Evolutionary conservation across 2,113 vertebrate genomes (phyloP).

Genomic region (Pomatorhinus ruficollis): DNA sequence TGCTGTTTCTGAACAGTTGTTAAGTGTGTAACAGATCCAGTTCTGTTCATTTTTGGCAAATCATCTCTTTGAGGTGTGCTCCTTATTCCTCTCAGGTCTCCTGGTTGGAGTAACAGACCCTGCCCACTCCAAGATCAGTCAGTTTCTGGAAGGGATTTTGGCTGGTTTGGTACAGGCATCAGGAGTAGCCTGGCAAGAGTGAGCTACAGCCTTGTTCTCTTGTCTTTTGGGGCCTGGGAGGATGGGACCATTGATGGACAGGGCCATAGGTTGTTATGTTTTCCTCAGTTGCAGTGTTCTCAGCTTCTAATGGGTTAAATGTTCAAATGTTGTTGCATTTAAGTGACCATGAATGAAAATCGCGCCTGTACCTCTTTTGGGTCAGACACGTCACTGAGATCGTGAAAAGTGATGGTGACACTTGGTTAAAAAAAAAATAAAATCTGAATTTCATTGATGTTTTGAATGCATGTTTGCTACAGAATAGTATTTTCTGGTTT

Average conservation of each 20-base stretch:
- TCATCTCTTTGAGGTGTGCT: not conserved
- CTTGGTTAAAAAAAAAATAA: fast-evolving
- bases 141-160: not conserved
- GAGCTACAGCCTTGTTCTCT: not conserved
- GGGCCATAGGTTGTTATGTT: not conserved
- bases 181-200: not conserved
- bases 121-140: not conserved
- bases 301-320: not conserved
- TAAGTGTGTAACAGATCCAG: not conserved
- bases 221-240: not conserved
- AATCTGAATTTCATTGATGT: not conserved
- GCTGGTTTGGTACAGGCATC: not conserved
- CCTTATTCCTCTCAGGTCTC: not conserved
- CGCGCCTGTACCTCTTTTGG: not conserved
- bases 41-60: not conserved
- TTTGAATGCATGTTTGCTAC: not conserved
- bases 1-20: not conserved
- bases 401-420: not conserved
- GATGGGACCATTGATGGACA: not conserved
- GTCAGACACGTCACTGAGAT: not conserved
- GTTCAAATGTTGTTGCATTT: not conserved
- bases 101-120: not conserved
- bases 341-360: not conserved
- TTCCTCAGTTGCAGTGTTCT: not conserved
- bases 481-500: conserved; percentile 14